Percentiles rank a stretch among this genome's conserved stretches.
phyloP scores from a whole-genome alignment of 2,797 vertebrate genomes.

The Rhinichthys osculus region DNA sequence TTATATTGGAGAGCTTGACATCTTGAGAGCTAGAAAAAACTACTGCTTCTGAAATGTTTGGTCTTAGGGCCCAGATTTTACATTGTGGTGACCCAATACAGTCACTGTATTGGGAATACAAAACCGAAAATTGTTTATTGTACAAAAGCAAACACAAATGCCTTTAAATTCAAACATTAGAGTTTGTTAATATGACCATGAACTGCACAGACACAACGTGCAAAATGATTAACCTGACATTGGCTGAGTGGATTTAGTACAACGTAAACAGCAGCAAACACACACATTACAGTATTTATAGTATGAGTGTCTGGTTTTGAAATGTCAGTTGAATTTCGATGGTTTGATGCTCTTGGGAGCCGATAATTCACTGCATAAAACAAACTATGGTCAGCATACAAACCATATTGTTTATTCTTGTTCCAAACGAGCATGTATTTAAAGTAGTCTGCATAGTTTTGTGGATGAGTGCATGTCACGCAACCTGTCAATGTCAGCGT shows the following conservation, averaged over 20 bases:
- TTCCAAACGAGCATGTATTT: background rate
- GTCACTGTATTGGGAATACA: background rate
- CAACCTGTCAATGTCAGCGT: background rate
- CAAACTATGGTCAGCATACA: background rate
- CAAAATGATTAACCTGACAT: constrained; percentile 1
- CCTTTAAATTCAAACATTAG: background rate
- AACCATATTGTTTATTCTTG: background rate
- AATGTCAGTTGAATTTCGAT: background rate
- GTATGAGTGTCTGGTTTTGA: background rate
- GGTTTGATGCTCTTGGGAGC: background rate
- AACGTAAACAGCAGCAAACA: background rate
- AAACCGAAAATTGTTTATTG: background rate
- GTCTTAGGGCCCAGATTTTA: background rate
- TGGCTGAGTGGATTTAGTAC: background rate
- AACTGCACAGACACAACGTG: background rate
- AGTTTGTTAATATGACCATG: background rate
- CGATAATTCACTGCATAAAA: background rate
- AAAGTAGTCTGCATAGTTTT: too few relatives aligned
- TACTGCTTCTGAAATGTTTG: background rate
- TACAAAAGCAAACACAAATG: background rate
- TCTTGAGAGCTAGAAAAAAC: too few relatives aligned
- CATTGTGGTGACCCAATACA: background rate
- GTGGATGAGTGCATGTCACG: background rate
- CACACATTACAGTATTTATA: background rate
- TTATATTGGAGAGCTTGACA: too few relatives aligned